Evolutionary conservation across 2,113 vertebrate genomes (phyloP).

Genomic region (Geococcyx californianus): DNA sequence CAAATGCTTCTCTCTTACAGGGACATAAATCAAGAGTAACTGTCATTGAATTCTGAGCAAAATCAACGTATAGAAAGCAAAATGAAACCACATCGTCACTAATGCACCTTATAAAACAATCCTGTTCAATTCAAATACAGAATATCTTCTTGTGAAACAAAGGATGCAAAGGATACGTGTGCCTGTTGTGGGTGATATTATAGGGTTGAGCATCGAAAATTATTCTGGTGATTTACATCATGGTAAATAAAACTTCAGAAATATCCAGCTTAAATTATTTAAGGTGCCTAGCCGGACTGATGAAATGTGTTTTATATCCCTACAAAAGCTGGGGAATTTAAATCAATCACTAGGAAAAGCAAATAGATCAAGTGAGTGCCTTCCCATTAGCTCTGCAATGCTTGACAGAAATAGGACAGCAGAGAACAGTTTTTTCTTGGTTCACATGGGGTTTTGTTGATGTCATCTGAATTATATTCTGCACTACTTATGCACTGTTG

Average conservation of each 20-base stretch:
- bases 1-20: neutral
- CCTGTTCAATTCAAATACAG: neutral
- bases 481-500: conserved; percentile 12
- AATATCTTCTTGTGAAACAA: neutral
- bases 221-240: neutral
- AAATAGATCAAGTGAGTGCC: conserved; percentile 61
- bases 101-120: neutral
- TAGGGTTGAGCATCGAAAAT: neutral
- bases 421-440: conserved; percentile 44
- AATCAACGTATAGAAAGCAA: neutral
- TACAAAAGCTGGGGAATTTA: neutral
- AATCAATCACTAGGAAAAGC: conserved; percentile 30
- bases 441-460: conserved; percentile 47
- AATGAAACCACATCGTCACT: neutral
- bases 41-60: neutral
- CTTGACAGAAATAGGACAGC: conserved; percentile 78
- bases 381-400: conserved; percentile 50
- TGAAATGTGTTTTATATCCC: neutral
- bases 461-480: conserved; percentile 65
- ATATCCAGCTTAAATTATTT: conserved; percentile 10
- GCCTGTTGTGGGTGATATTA: neutral
- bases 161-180: neutral
- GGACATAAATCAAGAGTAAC: neutral
- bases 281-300: neutral
- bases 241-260: neutral